Conservation (phyloP, 2,797 vertebrate genomes). For the Neomorphus geoffroyi region DNA sequence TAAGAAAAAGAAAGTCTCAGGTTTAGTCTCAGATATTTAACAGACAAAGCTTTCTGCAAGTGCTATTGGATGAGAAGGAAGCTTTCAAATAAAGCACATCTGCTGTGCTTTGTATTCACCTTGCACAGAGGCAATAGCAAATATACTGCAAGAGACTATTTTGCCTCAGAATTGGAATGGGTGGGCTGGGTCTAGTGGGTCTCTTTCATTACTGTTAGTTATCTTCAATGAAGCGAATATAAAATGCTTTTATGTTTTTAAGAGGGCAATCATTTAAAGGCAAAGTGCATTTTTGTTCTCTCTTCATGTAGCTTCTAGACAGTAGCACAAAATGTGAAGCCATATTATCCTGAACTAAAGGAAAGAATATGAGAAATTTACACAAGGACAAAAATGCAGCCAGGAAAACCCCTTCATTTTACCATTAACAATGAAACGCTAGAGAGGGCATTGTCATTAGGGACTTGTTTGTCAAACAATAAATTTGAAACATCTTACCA, state of each 20-base stretch:
- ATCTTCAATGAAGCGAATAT: neutral
- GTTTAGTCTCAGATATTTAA: neutral
- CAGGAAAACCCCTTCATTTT: neutral
- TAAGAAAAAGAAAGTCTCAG: neutral
- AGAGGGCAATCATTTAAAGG: neutral
- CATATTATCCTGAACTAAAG: neutral
- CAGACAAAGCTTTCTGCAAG: neutral
- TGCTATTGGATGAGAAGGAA: neutral
- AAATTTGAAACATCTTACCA: conserved; percentile 20
- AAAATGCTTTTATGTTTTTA: neutral
- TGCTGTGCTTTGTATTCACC: neutral
- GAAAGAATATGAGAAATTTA: neutral
- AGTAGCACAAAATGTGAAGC: neutral
- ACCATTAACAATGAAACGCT: neutral
- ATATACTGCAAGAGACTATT: neutral
- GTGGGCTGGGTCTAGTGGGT: neutral
- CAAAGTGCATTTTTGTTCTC: neutral
- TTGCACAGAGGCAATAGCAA: neutral
- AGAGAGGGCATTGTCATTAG: neutral
- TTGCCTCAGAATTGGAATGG: neutral
- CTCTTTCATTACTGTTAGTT: neutral
- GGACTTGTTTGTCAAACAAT: conserved; percentile 14
- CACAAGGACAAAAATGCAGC: neutral
- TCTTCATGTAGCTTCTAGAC: neutral
- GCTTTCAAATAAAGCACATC: neutral